These are phyloP conservation scores for Lamellibrachia columna DNA, from an alignment of 2,888 invertebrate species.

Conservation along the genomic window DNA sequence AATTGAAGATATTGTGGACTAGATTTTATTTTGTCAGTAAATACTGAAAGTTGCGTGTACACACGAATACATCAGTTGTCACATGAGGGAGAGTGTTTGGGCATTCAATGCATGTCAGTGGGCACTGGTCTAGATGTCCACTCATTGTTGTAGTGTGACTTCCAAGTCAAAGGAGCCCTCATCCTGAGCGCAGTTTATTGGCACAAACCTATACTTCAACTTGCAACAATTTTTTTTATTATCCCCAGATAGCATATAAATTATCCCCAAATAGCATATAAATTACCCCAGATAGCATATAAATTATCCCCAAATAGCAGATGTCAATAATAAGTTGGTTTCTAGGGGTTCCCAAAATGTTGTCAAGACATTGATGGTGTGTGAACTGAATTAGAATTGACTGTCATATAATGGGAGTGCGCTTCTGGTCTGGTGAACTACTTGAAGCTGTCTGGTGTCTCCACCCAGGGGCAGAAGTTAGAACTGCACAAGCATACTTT, in stretches of 20 bases:
- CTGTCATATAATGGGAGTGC: background rate
- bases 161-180: background rate
- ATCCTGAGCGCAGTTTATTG: background rate
- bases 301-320: background rate
- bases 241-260: too few relatives aligned
- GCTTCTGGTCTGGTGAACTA: background rate
- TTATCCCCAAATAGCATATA: too few relatives aligned
- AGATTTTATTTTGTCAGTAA: slow-evolving; percentile 13
- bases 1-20: background rate
- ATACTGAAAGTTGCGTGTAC: slow-evolving; percentile 1
- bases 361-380: background rate
- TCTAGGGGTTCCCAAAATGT: background rate
- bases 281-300: background rate
- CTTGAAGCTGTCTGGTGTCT: background rate
- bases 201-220: background rate
- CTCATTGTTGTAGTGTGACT: background rate
- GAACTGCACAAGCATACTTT: background rate
- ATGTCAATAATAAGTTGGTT: background rate
- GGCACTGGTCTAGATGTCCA: background rate
- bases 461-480: background rate
- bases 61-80: background rate
- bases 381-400: background rate
- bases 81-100: background rate
- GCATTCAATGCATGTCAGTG: background rate
- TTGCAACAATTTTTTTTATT: background rate